phyloP scores from a whole-genome alignment of 2,113 vertebrate species.

The Polypterus bichir region DNA sequence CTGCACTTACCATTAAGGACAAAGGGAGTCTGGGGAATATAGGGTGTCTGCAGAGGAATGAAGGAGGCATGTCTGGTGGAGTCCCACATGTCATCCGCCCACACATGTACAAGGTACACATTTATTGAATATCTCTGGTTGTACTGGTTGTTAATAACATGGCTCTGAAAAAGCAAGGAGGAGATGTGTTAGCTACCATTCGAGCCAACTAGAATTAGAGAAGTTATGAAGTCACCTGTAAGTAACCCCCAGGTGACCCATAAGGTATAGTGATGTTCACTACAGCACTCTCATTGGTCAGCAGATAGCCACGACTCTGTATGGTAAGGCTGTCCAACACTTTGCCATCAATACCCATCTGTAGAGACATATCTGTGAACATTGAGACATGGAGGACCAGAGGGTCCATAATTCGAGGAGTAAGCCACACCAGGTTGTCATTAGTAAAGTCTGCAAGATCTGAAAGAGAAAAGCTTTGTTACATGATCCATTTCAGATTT shows the following conservation, averaged over 20 bases:
- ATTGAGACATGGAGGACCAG: constrained; percentile 17
- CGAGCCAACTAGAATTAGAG: too few species aligned
- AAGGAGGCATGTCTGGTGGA: constrained; percentile 29
- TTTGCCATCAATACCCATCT: constrained; percentile 14
- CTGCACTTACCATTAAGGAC: constrained; percentile 24
- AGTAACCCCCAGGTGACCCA: constrained; percentile 14
- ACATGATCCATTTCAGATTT: background rate
- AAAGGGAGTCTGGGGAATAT: constrained; percentile 18
- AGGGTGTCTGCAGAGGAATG: constrained; percentile 22
- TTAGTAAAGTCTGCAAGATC: constrained; percentile 21
- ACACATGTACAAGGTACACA: constrained; percentile 29
- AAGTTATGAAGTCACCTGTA: constrained; percentile 19
- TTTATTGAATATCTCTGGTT: constrained; percentile 22
- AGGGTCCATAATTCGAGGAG: constrained; percentile 15
- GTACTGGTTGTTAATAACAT: constrained; percentile 25
- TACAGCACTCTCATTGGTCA: constrained; percentile 14
- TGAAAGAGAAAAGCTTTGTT: constrained; percentile 1
- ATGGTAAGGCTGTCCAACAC: constrained; percentile 17
- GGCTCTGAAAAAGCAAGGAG: constrained; percentile 20
- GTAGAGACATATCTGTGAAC: constrained; percentile 17
- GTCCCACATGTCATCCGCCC: constrained; percentile 30
- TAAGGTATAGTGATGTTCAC: constrained; percentile 26
- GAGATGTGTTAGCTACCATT: background rate
- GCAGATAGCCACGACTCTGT: constrained; percentile 14
- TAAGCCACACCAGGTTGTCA: constrained; percentile 24